Conservation (phyloP, 1,140 invertebrate species). For the Leucophenga varia region DNA sequence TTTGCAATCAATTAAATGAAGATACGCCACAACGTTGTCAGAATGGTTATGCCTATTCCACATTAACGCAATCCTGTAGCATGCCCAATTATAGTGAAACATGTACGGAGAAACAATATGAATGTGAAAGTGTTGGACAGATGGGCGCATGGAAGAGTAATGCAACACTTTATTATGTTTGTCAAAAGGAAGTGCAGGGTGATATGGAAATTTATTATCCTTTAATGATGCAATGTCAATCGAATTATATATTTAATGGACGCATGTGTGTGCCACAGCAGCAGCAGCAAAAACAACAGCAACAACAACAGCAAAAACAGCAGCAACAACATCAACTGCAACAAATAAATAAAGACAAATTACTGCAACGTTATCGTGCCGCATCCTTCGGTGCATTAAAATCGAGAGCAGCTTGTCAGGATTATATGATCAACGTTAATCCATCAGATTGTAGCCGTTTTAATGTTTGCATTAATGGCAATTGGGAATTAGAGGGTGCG, state of each 20-base stretch:
- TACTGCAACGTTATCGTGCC: too few relatives aligned
- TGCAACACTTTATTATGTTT: conserved; percentile 46
- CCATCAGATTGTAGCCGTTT: conserved; percentile 10
- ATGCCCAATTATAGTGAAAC: conserved; percentile 22
- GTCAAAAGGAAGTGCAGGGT: conserved; percentile 19
- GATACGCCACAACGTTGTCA: conserved; percentile 30
- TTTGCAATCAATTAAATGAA: conserved; percentile 33
- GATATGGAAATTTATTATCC: conserved; percentile 27
- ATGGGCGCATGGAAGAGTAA: conserved; percentile 37
- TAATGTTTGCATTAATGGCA: conserved; percentile 4
- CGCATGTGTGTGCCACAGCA: conserved; percentile 19
- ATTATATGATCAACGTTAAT: background rate
- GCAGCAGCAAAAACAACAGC: too few relatives aligned
- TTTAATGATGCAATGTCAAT: conserved; percentile 33
- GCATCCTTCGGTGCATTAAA: too few relatives aligned
- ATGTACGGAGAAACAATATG: conserved; percentile 31
- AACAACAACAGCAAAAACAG: too few relatives aligned
- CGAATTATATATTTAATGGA: conserved; percentile 30
- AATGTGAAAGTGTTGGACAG: conserved; percentile 31
- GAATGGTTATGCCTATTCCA: conserved; percentile 34
- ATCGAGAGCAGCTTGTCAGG: too few relatives aligned
- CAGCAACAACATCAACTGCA: background rate
- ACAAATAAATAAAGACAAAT: background rate
- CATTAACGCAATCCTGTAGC: conserved; percentile 23
- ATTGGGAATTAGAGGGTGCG: too few relatives aligned